Base-by-base conservation (phyloP, 1,140 invertebrate genomes). In the Meteorus sp. region DNA sequence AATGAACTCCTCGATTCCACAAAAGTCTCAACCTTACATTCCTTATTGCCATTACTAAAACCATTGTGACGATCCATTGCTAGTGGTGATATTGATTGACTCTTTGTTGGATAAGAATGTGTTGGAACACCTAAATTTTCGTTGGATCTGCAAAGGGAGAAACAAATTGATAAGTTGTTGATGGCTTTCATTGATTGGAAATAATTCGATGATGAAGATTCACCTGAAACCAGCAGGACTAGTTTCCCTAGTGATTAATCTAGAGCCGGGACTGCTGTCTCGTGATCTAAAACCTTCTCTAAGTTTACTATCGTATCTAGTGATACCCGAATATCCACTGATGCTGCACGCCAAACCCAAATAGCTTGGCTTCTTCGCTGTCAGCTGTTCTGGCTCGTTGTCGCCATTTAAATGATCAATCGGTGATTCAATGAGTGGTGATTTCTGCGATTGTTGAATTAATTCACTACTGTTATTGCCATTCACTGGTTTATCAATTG, bases 281-380 rank as follows among this genome's bases (percentile, higher is more conserved):
- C 89, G 61, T 82, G 81, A 66, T 3, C 85, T 75, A 60, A 84
- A 82, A 39, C 88, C 87, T 73, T 89, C 87, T 29, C 89, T 81
- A 19, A 89, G 75, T 69, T 89, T 88, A 1, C 88, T 89, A 70
- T 91, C 88, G 83, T 94, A 94, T 56, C 89, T 90, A 8, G 88
- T 92, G 43, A 90, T 84, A 65, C 89, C 89, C 0, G 89, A 90
- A 73, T 95, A 95, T 7, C 93, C 93, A 78, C 90, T 94, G 22
- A 95, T 91, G 13, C 91, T 92, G 73, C 93, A 94, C 47, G 93
- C 91, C 48, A 95, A 79, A 69, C 89, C 90, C 41, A 95, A 77
- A 74, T 95, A 95, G 52, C 91, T 94, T 0, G 92, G 93, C 68
- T 86, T 82, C 60, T 81, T 82, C 9, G 68, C 65, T 58, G 72